Base-by-base conservation (phyloP, 2,113 vertebrate genomes). In the Bolborhynchus lineola region DNA sequence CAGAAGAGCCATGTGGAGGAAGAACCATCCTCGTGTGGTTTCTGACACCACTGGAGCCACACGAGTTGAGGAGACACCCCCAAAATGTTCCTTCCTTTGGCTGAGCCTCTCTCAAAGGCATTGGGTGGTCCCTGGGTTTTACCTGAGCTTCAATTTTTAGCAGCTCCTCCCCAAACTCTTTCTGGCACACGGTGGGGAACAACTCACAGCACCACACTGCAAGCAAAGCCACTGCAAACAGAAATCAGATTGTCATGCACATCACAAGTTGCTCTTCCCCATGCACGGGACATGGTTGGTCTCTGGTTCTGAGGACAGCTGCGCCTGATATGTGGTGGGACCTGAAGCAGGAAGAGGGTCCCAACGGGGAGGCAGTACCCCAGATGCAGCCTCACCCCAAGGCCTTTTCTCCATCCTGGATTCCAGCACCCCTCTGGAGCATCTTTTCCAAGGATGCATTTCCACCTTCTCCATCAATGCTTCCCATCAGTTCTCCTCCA, bases 141-240 rank as follows among this genome's bases (percentile, higher is more conserved):
- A 52, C 59, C 33, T 21, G 28, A 57, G 9, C 47, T 55, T 49
- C 31, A 29, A 26, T 33, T 76, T 28, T 9, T 25, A 15, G 33
- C 25, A 33, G 31, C 60, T 63, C 26, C n/a, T 57, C 53, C 60
- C 55, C 47, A 41, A 3, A 42, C 25, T 41, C 42, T 50, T 33
- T 7, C 41, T 53, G 57, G 37, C 53, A 55, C 33, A 6, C 0
- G 0, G 20, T 24, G 53, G 37, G 53, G 13, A n/a, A 21, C 42
- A 44, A 37, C 20, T 24, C 49, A 60, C 31, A 47, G 71, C 86
- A 86, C 53, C 2, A 2, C 82, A 90, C 49, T 3, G 49, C 78
- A 75, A 44, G 37, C 18, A 28, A 75, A 42, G 39, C 28, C 93
- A 92, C 90, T 7, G 72, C 93, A 95, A 75, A n/a, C 67, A 29